phyloP scores from a whole-genome alignment of 2,797 vertebrate genomes.

The Rhynchonycteris naso region DNA sequence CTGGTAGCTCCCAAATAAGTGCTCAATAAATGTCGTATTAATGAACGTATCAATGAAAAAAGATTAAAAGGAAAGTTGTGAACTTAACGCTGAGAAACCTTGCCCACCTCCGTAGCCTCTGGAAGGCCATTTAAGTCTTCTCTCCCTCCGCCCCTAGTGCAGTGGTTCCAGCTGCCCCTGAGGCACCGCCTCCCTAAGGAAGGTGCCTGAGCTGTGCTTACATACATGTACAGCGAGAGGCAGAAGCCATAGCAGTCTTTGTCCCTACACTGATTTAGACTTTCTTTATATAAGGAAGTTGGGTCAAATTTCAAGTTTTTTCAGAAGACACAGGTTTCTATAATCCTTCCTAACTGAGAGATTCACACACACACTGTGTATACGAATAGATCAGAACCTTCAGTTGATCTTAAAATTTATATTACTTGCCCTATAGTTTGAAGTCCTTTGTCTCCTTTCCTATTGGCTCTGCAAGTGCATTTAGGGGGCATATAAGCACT shows the following conservation, averaged over 20 bases:
- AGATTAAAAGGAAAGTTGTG: not conserved
- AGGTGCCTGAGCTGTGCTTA: not conserved
- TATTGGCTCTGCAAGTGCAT: not conserved
- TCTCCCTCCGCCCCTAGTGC: not conserved
- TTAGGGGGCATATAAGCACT: not conserved
- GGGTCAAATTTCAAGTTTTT: slow-evolving; percentile 40
- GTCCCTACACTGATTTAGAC: not conserved
- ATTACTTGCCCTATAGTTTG: not conserved
- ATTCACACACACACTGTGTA: not conserved
- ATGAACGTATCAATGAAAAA: not conserved
- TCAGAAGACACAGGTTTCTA: slow-evolving; percentile 11
- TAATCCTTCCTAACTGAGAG: not conserved
- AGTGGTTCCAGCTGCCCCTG: not conserved
- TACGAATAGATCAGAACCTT: not conserved
- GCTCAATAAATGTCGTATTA: not conserved
- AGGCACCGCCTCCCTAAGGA: not conserved
- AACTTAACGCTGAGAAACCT: not conserved
- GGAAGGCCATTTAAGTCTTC: not conserved
- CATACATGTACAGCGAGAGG: not conserved
- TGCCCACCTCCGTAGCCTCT: not conserved
- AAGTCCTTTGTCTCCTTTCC: not conserved
- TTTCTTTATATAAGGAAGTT: not conserved
- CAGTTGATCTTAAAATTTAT: not conserved
- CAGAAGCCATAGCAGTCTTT: not conserved
- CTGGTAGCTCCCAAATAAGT: not conserved